These are phyloP conservation scores for Drosophila falleni DNA, from an alignment of 2,888 invertebrate genomes.

Conservation along the genomic window DNA sequence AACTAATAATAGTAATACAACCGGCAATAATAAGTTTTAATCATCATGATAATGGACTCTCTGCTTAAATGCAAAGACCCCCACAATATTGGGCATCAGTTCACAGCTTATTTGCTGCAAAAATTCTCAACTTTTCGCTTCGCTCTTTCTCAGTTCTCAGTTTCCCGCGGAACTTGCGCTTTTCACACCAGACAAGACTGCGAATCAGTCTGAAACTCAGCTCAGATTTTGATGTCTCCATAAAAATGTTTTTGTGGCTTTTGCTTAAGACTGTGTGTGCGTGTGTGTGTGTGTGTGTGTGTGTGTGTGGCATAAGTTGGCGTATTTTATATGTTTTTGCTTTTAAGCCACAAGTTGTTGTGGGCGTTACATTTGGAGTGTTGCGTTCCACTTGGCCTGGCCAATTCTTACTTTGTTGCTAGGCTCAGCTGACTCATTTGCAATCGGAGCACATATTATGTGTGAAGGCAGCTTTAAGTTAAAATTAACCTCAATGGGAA, in stretches of 20 bases:
- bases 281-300: no score
- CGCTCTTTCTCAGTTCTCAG: not conserved
- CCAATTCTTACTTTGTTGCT: slow-evolving; percentile 29
- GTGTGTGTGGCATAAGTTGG: slow-evolving; percentile 46
- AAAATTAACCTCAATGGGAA: not conserved
- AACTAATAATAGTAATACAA: slow-evolving; percentile 79
- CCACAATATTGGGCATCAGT: slow-evolving; percentile 28
- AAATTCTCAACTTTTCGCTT: slow-evolving; percentile 22
- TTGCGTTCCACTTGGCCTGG: slow-evolving; percentile 5
- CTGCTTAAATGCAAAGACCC: slow-evolving; percentile 54
- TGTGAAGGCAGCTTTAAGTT: not conserved
- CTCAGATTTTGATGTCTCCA: slow-evolving; percentile 70
- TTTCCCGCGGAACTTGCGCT: not conserved
- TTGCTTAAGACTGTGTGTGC: not conserved
- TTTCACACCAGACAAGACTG: slow-evolving; percentile 34
- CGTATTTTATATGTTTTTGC: slow-evolving; percentile 62
- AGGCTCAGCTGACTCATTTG: slow-evolving; percentile 37
- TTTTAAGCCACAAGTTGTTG: slow-evolving; percentile 48
- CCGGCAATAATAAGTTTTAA: slow-evolving; percentile 80
- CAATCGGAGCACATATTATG: slow-evolving; percentile 1
- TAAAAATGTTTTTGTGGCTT: slow-evolving; percentile 53
- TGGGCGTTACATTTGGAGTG: slow-evolving; percentile 70
- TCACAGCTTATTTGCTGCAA: slow-evolving; percentile 45
- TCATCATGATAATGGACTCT: slow-evolving; percentile 78
- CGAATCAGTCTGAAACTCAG: slow-evolving; percentile 16